Evolutionary conservation across 2,113 vertebrate genomes (phyloP).

Genomic region (Indicator indicator): DNA sequence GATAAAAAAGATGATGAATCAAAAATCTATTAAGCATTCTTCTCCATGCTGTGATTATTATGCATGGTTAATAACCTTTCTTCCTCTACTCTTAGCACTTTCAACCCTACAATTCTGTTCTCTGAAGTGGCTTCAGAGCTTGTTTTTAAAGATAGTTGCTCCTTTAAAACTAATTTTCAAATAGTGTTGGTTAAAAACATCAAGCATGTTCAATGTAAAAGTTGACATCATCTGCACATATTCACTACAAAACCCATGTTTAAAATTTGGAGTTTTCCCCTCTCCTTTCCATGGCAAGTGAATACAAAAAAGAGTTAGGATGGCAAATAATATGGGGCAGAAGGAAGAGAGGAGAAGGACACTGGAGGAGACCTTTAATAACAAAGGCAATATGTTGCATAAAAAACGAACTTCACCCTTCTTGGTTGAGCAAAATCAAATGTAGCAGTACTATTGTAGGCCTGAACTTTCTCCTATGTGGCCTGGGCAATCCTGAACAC

Average conservation of each 20-base stretch:
- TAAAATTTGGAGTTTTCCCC: neutral
- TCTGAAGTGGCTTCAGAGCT: conserved; percentile 5
- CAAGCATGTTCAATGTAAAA: fast-evolving
- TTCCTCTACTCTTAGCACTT: neutral
- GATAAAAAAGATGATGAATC: neutral
- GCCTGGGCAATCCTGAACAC: neutral
- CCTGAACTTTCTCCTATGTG: neutral
- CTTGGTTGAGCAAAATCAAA: neutral
- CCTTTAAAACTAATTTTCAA: neutral
- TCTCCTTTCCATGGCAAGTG: neutral
- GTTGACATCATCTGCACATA: neutral
- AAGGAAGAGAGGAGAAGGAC: neutral
- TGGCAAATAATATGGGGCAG: neutral
- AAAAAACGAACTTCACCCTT: neutral
- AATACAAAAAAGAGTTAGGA: neutral
- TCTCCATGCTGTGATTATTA: neutral
- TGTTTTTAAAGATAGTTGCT: neutral
- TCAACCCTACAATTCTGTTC: neutral
- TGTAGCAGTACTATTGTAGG: too few species aligned
- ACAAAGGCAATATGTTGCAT: neutral
- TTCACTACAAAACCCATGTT: neutral
- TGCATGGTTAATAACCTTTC: neutral
- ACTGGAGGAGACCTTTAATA: neutral
- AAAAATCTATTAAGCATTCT: neutral
- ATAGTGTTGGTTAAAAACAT: neutral